phyloP scores from a whole-genome alignment of 1,140 invertebrate genomes.

The Colletes gigas region DNA sequence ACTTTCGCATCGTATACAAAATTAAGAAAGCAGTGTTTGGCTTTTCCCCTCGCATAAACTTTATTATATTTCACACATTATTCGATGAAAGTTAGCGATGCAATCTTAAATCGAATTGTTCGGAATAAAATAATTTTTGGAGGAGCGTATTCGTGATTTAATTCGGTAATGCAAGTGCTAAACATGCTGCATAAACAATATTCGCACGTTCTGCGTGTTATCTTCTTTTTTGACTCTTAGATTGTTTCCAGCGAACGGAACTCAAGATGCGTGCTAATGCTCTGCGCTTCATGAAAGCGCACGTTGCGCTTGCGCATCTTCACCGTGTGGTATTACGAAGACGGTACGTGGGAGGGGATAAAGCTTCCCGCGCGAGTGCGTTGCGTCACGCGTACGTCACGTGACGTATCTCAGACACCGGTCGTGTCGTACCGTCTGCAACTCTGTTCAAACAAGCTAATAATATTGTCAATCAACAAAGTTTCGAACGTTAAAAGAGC shows the following conservation, averaged over 20 bases:
- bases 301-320: constrained; percentile 49
- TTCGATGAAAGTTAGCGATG: background rate
- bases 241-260: constrained; percentile 43
- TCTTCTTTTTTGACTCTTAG: constrained; percentile 29
- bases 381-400: constrained; percentile 67
- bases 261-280: constrained; percentile 53
- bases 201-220: background rate
- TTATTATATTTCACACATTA: no score
- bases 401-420: constrained; percentile 58
- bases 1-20: no score
- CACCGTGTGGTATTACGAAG: constrained; percentile 50
- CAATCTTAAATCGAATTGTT: no score
- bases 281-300: constrained; percentile 55
- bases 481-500: background rate
- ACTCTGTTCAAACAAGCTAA: constrained; percentile 32
- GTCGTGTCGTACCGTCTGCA: constrained; percentile 42
- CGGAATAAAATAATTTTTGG: background rate
- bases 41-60: background rate
- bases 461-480: constrained; percentile 28
- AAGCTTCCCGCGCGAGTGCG: constrained; percentile 65
- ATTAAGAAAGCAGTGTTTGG: background rate
- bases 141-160: no score
- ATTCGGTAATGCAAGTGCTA: no score
- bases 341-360: constrained; percentile 39
- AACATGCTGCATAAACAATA: background rate